A percentile compares a stretch with the other conserved stretches of the same genome.
Evolutionary conservation across 2,113 vertebrate species (phyloP).

Genomic region (Microcebus ravelobensis): DNA sequence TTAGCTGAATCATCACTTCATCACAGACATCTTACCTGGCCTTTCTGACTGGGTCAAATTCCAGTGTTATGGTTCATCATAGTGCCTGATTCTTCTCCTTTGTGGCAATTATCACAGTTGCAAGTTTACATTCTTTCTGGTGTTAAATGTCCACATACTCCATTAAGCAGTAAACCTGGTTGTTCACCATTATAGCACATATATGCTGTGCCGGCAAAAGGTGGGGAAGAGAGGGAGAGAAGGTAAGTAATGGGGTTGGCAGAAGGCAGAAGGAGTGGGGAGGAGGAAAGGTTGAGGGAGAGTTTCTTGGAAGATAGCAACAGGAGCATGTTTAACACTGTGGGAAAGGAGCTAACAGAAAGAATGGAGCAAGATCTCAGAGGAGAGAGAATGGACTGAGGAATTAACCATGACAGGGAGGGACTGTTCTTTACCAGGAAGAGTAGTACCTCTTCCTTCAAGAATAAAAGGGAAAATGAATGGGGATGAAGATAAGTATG

Average conservation of each 20-base stretch:
- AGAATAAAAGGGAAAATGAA: not conserved
- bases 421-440: not conserved
- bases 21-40: not conserved
- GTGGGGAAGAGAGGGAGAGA: not conserved
- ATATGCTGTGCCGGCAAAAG: not conserved
- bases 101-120: not conserved
- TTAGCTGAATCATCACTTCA: not conserved
- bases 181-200: not conserved
- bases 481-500: not conserved
- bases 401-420: not conserved
- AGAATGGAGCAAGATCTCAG: not conserved
- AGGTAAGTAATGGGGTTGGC: not conserved
- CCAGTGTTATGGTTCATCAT: not conserved
- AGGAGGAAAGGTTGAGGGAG: not conserved
- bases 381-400: not conserved
- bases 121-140: slow-evolving; percentile 17
- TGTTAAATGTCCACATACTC: not conserved
- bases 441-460: not conserved
- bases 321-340: not conserved
- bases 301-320: not conserved
- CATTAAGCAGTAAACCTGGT: not conserved
- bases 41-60: not conserved
- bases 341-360: not conserved
- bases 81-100: not conserved
- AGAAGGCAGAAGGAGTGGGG: not conserved